Evolutionary conservation across 2,888 invertebrate species (phyloP).

Genomic region (Frankliniella fusca): DNA sequence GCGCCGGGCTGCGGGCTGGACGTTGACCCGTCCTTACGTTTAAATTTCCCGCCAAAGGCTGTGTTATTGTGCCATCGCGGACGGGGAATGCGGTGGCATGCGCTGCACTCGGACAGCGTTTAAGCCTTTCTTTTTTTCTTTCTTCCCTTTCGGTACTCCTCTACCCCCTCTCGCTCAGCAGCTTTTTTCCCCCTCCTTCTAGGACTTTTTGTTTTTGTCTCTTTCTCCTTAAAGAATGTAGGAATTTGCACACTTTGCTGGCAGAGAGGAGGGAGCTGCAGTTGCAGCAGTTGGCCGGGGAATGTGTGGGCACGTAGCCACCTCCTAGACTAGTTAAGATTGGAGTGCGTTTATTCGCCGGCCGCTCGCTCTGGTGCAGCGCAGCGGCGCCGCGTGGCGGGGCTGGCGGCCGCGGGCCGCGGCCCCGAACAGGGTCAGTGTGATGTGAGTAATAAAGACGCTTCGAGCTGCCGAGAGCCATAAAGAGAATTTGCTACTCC

Average conservation of each 20-base stretch:
- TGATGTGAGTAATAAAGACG: neutral
- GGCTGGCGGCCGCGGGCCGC: no score
- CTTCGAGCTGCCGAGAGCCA: no score
- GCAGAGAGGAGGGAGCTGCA: neutral
- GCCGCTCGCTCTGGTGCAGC: no score
- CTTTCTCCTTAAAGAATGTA: neutral
- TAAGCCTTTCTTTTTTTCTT: neutral
- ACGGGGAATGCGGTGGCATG: neutral
- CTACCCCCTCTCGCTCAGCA: neutral
- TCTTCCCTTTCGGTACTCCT: neutral
- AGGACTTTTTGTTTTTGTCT: neutral
- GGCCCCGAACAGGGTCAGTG: neutral
- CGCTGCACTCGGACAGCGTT: neutral
- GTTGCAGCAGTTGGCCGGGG: no score
- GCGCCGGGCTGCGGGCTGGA: neutral
- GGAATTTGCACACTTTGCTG: constrained; percentile 20
- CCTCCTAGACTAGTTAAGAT: neutral
- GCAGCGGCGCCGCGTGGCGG: no score
- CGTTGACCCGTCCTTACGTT: neutral
- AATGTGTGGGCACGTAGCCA: neutral
- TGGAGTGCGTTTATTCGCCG: neutral
- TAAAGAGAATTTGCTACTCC: no score
- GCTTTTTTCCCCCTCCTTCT: neutral
- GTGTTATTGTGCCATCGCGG: constrained; percentile 5
- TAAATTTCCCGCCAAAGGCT: neutral